Percentiles rank a stretch among this genome's conserved stretches.
Evolutionary conservation across 2,888 invertebrate genomes (phyloP).

Genomic region (Agapostemon virescens): DNA sequence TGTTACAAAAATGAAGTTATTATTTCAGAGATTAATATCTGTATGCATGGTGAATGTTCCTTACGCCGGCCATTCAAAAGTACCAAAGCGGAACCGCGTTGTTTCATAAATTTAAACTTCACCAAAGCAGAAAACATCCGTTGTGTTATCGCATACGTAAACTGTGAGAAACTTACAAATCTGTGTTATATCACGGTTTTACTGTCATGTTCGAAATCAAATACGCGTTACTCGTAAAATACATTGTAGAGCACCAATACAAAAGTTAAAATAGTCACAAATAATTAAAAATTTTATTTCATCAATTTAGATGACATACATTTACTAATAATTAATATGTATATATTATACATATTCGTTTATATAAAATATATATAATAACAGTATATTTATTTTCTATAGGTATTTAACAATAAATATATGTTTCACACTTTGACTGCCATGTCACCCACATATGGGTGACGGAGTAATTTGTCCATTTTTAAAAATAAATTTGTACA

Average conservation of each 20-base stretch:
- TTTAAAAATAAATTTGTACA: too few relatives aligned
- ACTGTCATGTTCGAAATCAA: not conserved
- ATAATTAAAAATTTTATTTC: not conserved
- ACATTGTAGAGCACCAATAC: not conserved
- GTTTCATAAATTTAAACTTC: constrained; percentile 37
- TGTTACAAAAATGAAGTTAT: constrained; percentile 28
- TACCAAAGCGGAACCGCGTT: constrained; percentile 26
- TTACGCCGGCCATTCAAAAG: not conserved
- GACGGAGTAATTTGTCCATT: too few relatives aligned
- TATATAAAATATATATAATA: too few relatives aligned
- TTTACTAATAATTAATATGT: not conserved
- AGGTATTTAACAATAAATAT: too few relatives aligned
- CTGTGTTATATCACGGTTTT: not conserved
- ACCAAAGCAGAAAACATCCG: constrained; percentile 24
- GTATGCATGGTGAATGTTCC: not conserved
- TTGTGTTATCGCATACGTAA: not conserved
- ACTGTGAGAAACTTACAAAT: not conserved
- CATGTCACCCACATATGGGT: too few relatives aligned
- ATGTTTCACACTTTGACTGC: too few relatives aligned
- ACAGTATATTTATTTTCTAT: too few relatives aligned
- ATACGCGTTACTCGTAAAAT: not conserved
- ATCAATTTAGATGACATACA: not conserved
- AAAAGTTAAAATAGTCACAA: not conserved
- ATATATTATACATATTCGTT: too few relatives aligned
- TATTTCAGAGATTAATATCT: constrained; percentile 19